Conservation (phyloP, 1,140 invertebrate species). For the Leptoteleia sp. region DNA sequence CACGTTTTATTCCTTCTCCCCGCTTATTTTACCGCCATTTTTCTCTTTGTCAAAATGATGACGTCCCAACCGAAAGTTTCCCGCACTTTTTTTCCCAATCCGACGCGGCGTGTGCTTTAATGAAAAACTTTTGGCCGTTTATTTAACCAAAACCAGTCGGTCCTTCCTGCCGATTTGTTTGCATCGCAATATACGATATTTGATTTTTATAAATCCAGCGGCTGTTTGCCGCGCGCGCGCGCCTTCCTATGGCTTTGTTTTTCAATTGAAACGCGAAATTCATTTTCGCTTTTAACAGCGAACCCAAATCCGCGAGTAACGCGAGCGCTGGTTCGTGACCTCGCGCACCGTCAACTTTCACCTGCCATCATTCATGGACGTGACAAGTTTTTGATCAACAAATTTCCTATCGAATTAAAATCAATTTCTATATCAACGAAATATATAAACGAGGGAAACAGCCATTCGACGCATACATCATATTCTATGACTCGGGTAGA, state of each 20-base stretch:
- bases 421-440: too few species aligned
- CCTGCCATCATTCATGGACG: too few species aligned
- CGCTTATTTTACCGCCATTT: background rate
- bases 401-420: too few species aligned
- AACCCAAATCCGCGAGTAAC: too few species aligned
- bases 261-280: background rate
- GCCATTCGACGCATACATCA: too few species aligned
- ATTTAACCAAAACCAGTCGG: slow-evolving; percentile 1
- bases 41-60: background rate
- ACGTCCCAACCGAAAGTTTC: background rate
- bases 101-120: slow-evolving; percentile 8
- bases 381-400: background rate
- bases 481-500: too few species aligned
- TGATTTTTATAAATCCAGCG: slow-evolving; percentile 1
- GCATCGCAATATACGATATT: slow-evolving; percentile 1
- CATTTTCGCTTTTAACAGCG: too few species aligned
- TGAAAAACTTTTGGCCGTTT: slow-evolving; percentile 11
- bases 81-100: background rate
- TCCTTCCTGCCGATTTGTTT: background rate
- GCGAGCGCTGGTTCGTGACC: too few species aligned
- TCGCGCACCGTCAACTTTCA: too few species aligned
- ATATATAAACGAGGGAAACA: too few species aligned
- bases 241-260: background rate
- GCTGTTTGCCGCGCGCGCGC: background rate
- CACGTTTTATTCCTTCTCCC: background rate